A percentile compares a stretch with the other conserved stretches of the same genome.
Conservation (phyloP, 92 coral and sea anemone genomes). For the Porites rus region DNA sequence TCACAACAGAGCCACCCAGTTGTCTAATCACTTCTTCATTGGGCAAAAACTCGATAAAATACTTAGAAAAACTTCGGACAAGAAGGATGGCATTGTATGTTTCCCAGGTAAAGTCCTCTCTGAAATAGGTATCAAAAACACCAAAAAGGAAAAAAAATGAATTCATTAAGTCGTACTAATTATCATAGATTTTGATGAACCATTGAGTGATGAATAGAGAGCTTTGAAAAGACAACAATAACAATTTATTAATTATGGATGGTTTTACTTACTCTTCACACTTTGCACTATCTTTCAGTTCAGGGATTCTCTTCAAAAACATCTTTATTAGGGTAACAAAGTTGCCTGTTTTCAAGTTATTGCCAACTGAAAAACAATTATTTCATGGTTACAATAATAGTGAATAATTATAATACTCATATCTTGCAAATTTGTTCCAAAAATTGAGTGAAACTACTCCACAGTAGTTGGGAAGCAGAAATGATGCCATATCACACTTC, state of each 20-base stretch:
- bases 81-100: slow-evolving; percentile 90
- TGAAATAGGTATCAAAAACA: slow-evolving; percentile 29
- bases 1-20: slow-evolving; percentile 88
- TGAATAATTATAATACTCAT: too few species aligned
- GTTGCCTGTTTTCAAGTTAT: slow-evolving; percentile 83
- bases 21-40: slow-evolving; percentile 88
- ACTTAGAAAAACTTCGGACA: slow-evolving; percentile 94
- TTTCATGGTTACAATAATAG: too few species aligned
- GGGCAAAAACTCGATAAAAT: slow-evolving; percentile 84
- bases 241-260: background rate
- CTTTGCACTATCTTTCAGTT: slow-evolving; percentile 75
- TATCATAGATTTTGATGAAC: too few species aligned
- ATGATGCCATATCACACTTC: too few species aligned
- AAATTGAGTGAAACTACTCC: too few species aligned
- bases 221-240: too few species aligned
- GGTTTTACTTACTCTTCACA: slow-evolving; percentile 71
- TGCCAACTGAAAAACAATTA: slow-evolving; percentile 63
- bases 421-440: too few species aligned
- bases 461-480: too few species aligned
- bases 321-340: slow-evolving; percentile 86
- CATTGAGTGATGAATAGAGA: too few species aligned
- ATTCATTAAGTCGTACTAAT: background rate
- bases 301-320: slow-evolving; percentile 78
- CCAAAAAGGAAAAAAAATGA: background rate
- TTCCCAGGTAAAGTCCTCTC: slow-evolving; percentile 78